Evolutionary conservation across 2,888 invertebrate genomes (phyloP), one percentile per base, ranked within the genome.

Genomic region (Minunthozetes semirufus): DNA sequence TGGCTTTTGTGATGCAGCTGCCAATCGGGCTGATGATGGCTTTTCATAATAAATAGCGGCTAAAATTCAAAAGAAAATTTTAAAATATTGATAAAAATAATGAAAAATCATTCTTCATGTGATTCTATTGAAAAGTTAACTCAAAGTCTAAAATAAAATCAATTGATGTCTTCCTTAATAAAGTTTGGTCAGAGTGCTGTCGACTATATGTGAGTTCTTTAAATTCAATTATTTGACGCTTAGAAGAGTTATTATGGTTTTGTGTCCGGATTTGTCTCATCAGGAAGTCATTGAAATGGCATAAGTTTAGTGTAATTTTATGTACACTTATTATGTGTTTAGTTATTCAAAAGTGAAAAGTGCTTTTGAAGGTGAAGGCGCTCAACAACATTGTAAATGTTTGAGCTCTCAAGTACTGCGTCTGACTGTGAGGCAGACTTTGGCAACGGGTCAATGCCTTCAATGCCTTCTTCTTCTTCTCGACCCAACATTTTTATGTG

Each of bases 21-120:
- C 72, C 33, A 56, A 72, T 29, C 68, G 17, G 13, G 50, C 68
- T n/a, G 27, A 42, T 4, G 70, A 70, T 53, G 74, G 70, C 48
- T 66, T 74, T 48, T 74, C 74, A 48, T 74, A 74, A 66, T 68
- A 74, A 53, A 74, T 74, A 6, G 74, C n/a, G 19, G 38, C 66
- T 66, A 66, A 66, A 66, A n/a, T 63, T 5, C 5, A 38, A 66
- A 19, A 15, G 11, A 25, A 53, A 53, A 19, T 6, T 33, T 4
- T 33, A 33, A 33, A 33, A 6, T 33, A 33, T 6, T 33, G 33
- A n/a, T n/a, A n/a, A n/a, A n/a, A n/a, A n/a, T n/a, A n/a, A n/a
- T n/a, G n/a, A n/a, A n/a, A n/a, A n/a, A n/a, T n/a, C n/a, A n/a
- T n/a, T n/a, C n/a, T n/a, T n/a, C n/a, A n/a, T n/a, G n/a, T n/a